Conservation (phyloP, 2,113 vertebrate species). For the Lycaon pictus region DNA sequence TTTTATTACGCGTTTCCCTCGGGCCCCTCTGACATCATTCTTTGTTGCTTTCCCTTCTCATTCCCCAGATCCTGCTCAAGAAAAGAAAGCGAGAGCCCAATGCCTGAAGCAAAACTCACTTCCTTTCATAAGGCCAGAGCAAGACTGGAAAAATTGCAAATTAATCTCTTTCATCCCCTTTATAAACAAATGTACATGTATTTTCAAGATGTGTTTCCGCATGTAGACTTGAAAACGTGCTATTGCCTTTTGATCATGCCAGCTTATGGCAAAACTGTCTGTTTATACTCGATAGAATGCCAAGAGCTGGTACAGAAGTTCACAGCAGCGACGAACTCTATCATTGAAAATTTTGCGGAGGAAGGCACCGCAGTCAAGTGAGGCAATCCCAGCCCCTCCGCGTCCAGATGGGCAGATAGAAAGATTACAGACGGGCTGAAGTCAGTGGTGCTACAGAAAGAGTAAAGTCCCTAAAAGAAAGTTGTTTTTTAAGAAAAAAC, state of each 20-base stretch:
- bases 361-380: not conserved
- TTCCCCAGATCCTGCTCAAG: not conserved
- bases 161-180: not conserved
- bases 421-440: not conserved
- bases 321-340: not conserved
- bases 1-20: fast-evolving
- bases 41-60: not conserved
- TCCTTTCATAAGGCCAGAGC: not conserved
- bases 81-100: not conserved
- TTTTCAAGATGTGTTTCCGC: not conserved
- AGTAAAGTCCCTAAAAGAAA: not conserved
- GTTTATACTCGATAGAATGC: not conserved
- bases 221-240: not conserved
- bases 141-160: not conserved
- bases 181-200: not conserved
- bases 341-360: not conserved
- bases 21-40: not conserved
- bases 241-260: not conserved
- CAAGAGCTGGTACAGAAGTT: not conserved
- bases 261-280: not conserved
- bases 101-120: not conserved
- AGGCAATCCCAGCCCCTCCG: not conserved
- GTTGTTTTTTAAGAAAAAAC: no score
- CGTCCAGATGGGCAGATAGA: not conserved
- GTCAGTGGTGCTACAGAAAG: not conserved